phyloP scores from a whole-genome alignment of 2,797 vertebrate genomes.

The Prionace glauca region DNA sequence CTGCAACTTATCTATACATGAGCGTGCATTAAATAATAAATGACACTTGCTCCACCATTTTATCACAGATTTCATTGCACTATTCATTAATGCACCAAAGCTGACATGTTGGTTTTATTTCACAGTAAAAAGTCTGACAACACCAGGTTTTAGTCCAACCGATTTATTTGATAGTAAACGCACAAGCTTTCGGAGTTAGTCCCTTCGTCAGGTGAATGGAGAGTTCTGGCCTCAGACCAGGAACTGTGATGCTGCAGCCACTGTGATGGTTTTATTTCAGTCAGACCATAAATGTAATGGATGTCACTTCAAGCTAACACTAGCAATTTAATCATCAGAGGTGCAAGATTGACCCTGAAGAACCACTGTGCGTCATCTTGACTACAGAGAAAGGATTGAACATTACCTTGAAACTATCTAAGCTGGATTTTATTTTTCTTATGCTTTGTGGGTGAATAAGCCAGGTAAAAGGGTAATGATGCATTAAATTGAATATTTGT shows the following conservation, averaged over 20 bases:
- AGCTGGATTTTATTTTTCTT: background rate
- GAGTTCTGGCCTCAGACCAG: no score
- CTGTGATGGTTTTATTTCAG: constrained; percentile 9
- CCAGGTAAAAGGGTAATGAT: background rate
- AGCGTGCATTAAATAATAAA: background rate
- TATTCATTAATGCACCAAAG: background rate
- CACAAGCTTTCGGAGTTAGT: no score
- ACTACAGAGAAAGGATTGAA: background rate
- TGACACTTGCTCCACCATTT: constrained; percentile 10
- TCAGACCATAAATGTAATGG: background rate
- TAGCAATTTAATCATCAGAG: background rate
- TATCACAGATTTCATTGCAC: background rate
- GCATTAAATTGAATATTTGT: background rate
- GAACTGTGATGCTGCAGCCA: no score
- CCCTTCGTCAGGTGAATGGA: no score
- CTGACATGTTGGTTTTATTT: constrained; percentile 5
- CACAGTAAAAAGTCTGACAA: no score
- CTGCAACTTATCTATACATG: background rate
- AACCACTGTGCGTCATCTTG: background rate
- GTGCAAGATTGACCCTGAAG: background rate
- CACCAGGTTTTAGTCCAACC: no score
- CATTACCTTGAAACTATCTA: background rate
- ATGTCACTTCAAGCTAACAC: background rate
- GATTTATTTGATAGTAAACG: no score
- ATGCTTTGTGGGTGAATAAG: no score